A percentile compares a stretch with the other conserved stretches of the same genome.
Evolutionary conservation across 2,888 invertebrate genomes (phyloP).

Genomic region (Sarcophaga carnaria): DNA sequence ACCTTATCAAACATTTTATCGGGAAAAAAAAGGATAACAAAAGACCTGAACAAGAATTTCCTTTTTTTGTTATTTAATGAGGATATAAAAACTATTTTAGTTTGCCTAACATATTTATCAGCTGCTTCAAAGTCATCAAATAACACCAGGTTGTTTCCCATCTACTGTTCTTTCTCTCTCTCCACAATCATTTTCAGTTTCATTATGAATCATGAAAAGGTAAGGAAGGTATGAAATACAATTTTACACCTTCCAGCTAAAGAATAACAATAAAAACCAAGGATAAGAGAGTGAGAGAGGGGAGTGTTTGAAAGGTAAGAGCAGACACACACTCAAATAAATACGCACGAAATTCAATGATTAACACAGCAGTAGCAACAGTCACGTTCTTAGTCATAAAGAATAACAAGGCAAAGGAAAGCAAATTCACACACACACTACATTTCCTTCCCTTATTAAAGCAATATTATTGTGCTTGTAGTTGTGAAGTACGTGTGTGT

Average conservation of each 20-base stretch:
- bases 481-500: not conserved
- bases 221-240: not conserved
- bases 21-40: too few relatives aligned
- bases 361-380: not conserved
- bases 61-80: not conserved
- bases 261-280: too few relatives aligned
- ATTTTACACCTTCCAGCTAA: not conserved
- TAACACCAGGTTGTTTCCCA: not conserved
- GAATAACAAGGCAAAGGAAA: not conserved
- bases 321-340: too few relatives aligned
- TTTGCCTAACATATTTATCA: not conserved
- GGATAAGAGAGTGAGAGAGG: too few relatives aligned
- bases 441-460: not conserved
- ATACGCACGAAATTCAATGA: too few relatives aligned
- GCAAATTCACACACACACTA: not conserved
- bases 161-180: not conserved
- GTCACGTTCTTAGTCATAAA: not conserved
- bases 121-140: not conserved
- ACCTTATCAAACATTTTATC: too few relatives aligned
- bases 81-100: not conserved
- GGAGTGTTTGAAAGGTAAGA: too few relatives aligned
- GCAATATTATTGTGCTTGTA: not conserved
- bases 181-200: not conserved
- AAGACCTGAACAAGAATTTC: too few relatives aligned
- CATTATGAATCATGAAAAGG: not conserved